These are phyloP conservation scores for Xenentodon cancila DNA, from an alignment of 2,797 vertebrate genomes.

Conservation along the genomic window DNA sequence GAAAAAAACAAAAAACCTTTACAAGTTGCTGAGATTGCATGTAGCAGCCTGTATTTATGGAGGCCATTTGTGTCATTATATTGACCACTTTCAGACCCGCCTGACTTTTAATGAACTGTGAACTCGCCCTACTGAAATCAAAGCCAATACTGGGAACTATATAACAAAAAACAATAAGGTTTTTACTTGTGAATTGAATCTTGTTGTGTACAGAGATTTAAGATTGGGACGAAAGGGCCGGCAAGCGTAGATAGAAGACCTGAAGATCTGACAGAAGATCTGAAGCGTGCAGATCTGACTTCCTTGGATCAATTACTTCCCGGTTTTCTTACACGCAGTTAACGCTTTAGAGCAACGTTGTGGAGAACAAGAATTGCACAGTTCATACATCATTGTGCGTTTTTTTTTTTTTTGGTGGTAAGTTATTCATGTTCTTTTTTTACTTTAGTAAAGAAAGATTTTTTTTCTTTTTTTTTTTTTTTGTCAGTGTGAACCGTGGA, in stretches of 20 bases:
- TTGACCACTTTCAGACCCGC: slow-evolving; percentile 71
- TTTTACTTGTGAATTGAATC: slow-evolving; percentile 60
- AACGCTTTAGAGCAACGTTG: slow-evolving; percentile 25
- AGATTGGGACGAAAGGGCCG: slow-evolving; percentile 34
- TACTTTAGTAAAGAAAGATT: slow-evolving; percentile 30
- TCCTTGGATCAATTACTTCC: slow-evolving; percentile 40
- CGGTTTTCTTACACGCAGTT: slow-evolving; percentile 37
- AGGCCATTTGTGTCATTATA: slow-evolving; percentile 73
- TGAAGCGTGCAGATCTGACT: slow-evolving; percentile 17
- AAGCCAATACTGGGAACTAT: slow-evolving; percentile 75
- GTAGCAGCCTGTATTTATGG: slow-evolving; percentile 41
- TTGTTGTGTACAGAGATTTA: slow-evolving; percentile 54
- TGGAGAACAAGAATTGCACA: slow-evolving; percentile 7
- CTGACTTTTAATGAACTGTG: slow-evolving; percentile 78
- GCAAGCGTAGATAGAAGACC: slow-evolving; percentile 29
- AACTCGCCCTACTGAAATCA: slow-evolving; percentile 69
- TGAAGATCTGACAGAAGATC: too few species aligned
- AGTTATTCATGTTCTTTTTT: not conserved
- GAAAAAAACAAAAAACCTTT: not conserved
- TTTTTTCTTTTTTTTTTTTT: too few species aligned
- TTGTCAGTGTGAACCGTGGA: slow-evolving; percentile 8
- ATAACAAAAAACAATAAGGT: slow-evolving; percentile 80
- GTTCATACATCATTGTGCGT: not conserved
- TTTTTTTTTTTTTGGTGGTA: not conserved
- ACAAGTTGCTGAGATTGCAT: slow-evolving; percentile 67